Percentiles rank a stretch among this genome's conserved stretches.
Evolutionary conservation across 1,140 invertebrate species (phyloP).

Genomic region (Harlomillsia oculata): DNA sequence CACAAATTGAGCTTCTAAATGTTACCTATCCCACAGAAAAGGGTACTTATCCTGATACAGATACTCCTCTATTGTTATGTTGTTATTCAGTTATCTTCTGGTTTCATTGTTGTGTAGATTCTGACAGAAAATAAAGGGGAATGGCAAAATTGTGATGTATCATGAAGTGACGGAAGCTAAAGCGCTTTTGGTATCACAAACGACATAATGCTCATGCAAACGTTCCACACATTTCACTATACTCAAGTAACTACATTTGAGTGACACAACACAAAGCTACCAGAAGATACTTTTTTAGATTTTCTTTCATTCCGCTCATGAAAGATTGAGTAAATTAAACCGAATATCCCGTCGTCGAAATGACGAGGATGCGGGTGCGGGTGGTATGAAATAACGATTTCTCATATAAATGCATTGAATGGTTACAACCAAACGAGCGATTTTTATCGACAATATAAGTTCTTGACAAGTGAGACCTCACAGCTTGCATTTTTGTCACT

Average conservation of each 20-base stretch:
- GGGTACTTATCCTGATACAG: background rate
- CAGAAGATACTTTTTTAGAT: too few relatives aligned
- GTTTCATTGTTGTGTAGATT: background rate
- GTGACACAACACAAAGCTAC: too few relatives aligned
- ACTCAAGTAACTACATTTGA: background rate
- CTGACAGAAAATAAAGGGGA: background rate
- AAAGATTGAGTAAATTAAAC: constrained; percentile 17
- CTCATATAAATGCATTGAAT: background rate
- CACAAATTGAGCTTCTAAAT: background rate
- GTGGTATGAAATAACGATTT: background rate
- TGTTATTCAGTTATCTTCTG: background rate
- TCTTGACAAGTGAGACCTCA: too few relatives aligned
- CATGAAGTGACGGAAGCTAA: constrained; percentile 17
- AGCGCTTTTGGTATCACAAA: background rate
- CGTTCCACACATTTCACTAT: constrained; percentile 6
- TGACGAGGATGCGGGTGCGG: background rate
- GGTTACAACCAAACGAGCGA: too few relatives aligned
- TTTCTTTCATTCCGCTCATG: background rate
- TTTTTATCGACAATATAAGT: too few relatives aligned
- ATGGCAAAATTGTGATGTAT: constrained; percentile 7
- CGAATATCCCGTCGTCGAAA: constrained; percentile 9
- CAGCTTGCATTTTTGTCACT: background rate
- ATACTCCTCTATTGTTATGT: background rate
- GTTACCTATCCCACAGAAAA: background rate
- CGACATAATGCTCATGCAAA: background rate